Evolutionary conservation across 2,113 vertebrate species (phyloP).

Genomic region (Pelmatolapia mariae): DNA sequence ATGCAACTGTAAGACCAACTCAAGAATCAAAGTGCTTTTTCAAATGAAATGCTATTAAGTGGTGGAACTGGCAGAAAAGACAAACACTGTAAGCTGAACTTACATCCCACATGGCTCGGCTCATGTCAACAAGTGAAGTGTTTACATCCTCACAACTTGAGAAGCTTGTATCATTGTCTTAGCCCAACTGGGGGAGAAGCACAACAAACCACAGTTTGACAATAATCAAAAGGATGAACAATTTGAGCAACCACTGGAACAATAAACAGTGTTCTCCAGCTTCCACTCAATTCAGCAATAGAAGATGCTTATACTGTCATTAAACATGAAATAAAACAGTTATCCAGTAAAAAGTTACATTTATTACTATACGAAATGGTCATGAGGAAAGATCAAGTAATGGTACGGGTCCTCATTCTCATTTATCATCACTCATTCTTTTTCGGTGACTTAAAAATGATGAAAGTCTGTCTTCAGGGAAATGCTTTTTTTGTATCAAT

Average conservation of each 20-base stretch:
- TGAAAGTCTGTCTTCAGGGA: slow-evolving; percentile 45
- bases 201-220: slow-evolving; percentile 38
- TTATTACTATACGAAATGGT: neutral
- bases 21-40: slow-evolving; percentile 9
- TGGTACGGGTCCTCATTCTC: slow-evolving; percentile 5
- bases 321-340: neutral
- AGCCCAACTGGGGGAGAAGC: neutral
- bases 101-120: slow-evolving; percentile 13
- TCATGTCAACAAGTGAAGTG: slow-evolving; percentile 43
- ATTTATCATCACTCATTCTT: slow-evolving; percentile 36
- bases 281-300: neutral
- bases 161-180: slow-evolving; percentile 7
- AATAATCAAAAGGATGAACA: slow-evolving; percentile 21
- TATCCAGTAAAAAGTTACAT: neutral
- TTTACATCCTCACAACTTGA: slow-evolving; percentile 43
- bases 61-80: slow-evolving; percentile 16
- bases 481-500: slow-evolving; percentile 60
- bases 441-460: slow-evolving; percentile 26
- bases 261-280: neutral
- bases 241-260: neutral
- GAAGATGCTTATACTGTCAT: neutral
- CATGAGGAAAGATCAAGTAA: neutral
- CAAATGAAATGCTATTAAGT: slow-evolving; percentile 25
- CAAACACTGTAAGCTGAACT: slow-evolving; percentile 11
- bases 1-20: neutral